phyloP scores from a whole-genome alignment of 2,797 vertebrate species.

The Rhinella marina region DNA sequence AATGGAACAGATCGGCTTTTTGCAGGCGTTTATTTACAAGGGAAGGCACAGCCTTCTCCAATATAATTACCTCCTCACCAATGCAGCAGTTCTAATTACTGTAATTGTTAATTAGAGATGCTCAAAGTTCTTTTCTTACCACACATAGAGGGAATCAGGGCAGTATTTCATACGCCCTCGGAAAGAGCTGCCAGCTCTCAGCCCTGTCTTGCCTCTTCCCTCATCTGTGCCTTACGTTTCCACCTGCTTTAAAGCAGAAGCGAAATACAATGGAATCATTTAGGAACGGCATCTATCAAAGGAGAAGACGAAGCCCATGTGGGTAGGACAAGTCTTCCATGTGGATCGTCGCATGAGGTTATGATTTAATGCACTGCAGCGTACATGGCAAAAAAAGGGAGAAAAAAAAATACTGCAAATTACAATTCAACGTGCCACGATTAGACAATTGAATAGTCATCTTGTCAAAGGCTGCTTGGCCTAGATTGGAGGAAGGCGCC shows the following conservation, averaged over 20 bases:
- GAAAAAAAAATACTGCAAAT: not conserved
- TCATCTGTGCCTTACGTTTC: conserved; percentile 8
- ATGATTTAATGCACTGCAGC: not conserved
- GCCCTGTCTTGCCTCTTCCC: not conserved
- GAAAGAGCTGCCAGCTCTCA: conserved; percentile 36
- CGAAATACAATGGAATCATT: not conserved
- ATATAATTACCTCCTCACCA: conserved; percentile 62
- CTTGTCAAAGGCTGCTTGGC: not conserved
- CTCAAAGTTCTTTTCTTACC: conserved; percentile 59
- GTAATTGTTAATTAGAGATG: conserved; percentile 63
- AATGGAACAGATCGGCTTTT: conserved; percentile 45
- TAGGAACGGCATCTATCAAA: conserved; percentile 23
- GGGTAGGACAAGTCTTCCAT: not conserved
- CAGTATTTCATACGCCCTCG: conserved; percentile 55
- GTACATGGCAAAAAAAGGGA: not conserved
- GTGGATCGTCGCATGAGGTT: too few relatives aligned
- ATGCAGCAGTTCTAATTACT: conserved; percentile 58
- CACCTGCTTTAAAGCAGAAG: conserved; percentile 28
- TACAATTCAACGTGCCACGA: not conserved
- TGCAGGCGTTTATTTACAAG: conserved; percentile 51
- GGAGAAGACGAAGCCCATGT: not conserved
- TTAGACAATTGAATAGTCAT: conserved; percentile 23
- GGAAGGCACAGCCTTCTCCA: conserved; percentile 50
- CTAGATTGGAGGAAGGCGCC: conserved; percentile 8
- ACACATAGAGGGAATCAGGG: conserved; percentile 58